Evolutionary conservation across 2,888 invertebrate genomes (phyloP), one percentile per base, ranked within the genome.

Genomic region (Hypsopygia costalis): DNA sequence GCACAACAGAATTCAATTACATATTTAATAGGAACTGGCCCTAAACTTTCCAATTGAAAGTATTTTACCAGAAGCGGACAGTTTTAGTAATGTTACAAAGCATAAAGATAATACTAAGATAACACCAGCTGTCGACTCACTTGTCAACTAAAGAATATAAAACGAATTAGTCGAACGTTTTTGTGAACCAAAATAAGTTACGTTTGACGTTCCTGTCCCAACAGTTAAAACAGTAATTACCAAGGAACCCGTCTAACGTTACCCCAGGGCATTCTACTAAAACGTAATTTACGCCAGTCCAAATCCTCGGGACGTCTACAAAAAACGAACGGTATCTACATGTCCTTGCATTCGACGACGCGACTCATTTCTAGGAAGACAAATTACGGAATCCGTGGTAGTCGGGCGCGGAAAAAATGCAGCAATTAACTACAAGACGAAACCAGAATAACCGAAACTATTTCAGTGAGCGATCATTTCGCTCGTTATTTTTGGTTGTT

Each of bases 311-410:
- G 81, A 76, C 69, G 76, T 69, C 56, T 50, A 68, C 67, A 70
- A 71, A 74, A 73, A 71, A 62, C 58, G 43, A 37, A 36, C 38
- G 39, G 12, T 69, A 81, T 81, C 81, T 80, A 81, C 82, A 82
- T 81, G 83, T 83, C 86, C 76, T 70, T 72, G 78, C 78, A 77
- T 80, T 73, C 82, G 87, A 85, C 85, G 87, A 88, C 86, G 82
- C 85, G 87, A 76, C 86, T 86, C 87, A 87, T 88, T 88, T 88
- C 87, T 85, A 64, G 62, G 87, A 88, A 88, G 87, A 88, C 87
- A 88, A 88, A 88, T 88, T 82, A 87, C 86, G 60, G 76, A 81
- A 83, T 80, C 79, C 73, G 61, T 69, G 77, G 73, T 79, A 75
- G 78, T 64, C 70, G 73, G 62, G 75, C 76, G 71, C 68, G 71